Evolutionary conservation across 2,888 invertebrate species (phyloP).

Genomic region (Conops quadrifasciatus): DNA sequence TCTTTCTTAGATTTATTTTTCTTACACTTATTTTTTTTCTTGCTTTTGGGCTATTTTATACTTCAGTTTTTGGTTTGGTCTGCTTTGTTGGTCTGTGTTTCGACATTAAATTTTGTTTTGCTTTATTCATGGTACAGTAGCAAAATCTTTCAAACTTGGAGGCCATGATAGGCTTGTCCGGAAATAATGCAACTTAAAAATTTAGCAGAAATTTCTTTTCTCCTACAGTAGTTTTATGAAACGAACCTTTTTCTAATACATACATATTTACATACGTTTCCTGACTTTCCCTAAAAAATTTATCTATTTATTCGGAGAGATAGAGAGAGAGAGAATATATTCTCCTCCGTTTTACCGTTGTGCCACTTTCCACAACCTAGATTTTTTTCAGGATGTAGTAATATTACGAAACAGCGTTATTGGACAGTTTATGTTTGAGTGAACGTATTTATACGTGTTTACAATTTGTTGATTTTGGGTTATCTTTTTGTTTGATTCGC

Average conservation of each 20-base stretch:
- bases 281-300: no score
- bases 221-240: no score
- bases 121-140: neutral
- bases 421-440: slow-evolving; percentile 61
- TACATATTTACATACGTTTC: no score
- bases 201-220: no score
- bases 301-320: no score
- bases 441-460: slow-evolving; percentile 62
- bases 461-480: slow-evolving; percentile 53
- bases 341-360: neutral
- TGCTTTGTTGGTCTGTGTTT: neutral
- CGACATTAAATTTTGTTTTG: neutral
- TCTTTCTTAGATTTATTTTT: neutral
- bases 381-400: slow-evolving; percentile 59
- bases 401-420: slow-evolving; percentile 58
- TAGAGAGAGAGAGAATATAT: neutral
- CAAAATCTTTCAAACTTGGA: neutral
- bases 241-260: neutral
- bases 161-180: no score
- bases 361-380: slow-evolving; percentile 51
- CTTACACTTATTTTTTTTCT: neutral
- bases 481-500: neutral
- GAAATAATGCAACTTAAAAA: no score
- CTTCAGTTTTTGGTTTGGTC: neutral
- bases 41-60: neutral